Evolutionary conservation across 1,140 invertebrate species (phyloP), one percentile per base, ranked within the genome.

Genomic region (Hestina assimilis): DNA sequence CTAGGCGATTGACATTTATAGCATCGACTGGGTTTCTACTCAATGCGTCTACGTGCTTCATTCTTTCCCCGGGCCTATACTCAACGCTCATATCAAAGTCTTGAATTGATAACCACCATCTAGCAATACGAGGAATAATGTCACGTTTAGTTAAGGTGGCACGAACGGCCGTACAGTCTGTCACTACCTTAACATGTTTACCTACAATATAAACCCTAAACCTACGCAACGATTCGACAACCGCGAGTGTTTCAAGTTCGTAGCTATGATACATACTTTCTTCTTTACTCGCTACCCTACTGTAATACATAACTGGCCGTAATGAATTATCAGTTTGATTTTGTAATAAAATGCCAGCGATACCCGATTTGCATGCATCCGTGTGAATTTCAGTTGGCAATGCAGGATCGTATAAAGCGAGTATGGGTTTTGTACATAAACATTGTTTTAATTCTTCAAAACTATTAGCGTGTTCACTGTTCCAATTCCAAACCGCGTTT

Each of bases 151-250:
- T 45, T 38, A 69, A 58, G 0, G 76, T 74, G 4, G 33, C 43
- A 8, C 66, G 51, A 20, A 84, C 42, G 2, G 81, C 73, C 12
- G 66, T 50, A 57, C 82, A 75, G 57, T 89, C 84, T 1, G 78
- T 87, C 0, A 84, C 38, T 0, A 85, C 45, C 23, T 43, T 81
- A 6, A 55, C 29, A 5, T 35, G 20, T 12, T 46, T 71, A 0
- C 71, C 70, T 0, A 74, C 12, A 2, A 89, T 38, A 58, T 87
- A 89, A 1, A 74, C 0, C 75, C 40, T 40, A 87, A 89, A n/a
- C 59, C 29, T 52, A 74, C 75, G 0, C n/a, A 87, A 29, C 0
- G 72, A 64, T 8, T 59, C 45, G 5, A 69, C 55, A 7, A 69
- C 57, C 0, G 66, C 66, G 0, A 64, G 24, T 1, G 55, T 61